Evolutionary conservation across 2,797 vertebrate species (phyloP), one percentile per base, ranked within the genome.

Genomic region (Picus viridis): DNA sequence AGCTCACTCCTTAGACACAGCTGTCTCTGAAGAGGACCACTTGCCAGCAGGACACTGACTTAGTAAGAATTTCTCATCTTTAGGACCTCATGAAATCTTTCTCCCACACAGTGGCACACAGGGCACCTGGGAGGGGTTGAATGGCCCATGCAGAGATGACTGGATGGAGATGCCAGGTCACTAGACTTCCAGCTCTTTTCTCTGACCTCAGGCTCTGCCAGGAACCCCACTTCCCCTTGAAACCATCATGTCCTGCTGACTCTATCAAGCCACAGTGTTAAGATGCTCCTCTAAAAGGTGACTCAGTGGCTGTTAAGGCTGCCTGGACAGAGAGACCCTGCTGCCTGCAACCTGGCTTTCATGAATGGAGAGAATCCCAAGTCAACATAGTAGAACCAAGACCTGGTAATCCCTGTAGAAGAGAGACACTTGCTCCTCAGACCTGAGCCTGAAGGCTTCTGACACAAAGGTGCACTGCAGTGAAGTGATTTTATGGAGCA

Each of bases 381-480:
- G 36, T 34, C 61, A 90, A 47, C 54, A 19, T 2, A 2, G 64
- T 5, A 76, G 67, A 70, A 70, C 41, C 18, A 69, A 76, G 88
- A 68, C 39, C 43, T 79, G 68, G 30, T 47, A 86, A 68, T 29
- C 16, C 27, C 36, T 81, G 8, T 7, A 81, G 82, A 61, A 84
- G 20, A 58, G 24, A 85, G 85, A 78, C 36, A 43, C 26, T 79
- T 79, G 30, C 51, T 92, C 68, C 71, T 71, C 69, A 73, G 73
- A 92, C 68, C 32, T 76, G 43, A 88, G 62, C 77, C 77, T 62
- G 61, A 39, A 94, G 76, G 70, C 51, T 94, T 83, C n/a, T 76
- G 49, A 88, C 89, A 92, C 62, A 83, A 88, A 82, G n/a, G 14
- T 32, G 58, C 9, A 6, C 54, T 43, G 94, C 39, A 61, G 57